A percentile compares a stretch with the other conserved stretches of the same genome.
These are phyloP conservation scores for Mormyrus proboscirostris DNA, from an alignment of 2,797 vertebrate genomes.

Conservation along the genomic window DNA sequence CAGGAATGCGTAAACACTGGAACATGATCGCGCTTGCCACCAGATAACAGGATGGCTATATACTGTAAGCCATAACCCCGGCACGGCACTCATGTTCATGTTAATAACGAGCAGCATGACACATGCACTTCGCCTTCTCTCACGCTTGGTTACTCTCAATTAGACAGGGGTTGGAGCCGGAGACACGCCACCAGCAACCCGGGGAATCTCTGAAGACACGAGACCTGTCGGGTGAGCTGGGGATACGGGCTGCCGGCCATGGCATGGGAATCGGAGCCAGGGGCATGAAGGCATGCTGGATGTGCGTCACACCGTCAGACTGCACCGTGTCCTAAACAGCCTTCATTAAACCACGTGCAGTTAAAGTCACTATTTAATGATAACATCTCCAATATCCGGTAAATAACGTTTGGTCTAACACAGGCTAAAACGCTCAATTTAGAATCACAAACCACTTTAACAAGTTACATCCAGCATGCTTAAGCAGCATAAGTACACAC, in stretches of 20 bases:
- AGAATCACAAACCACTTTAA: neutral
- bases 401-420: neutral
- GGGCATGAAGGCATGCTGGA: neutral
- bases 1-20: neutral
- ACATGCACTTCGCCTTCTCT: constrained; percentile 46
- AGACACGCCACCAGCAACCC: constrained; percentile 47
- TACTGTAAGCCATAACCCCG: neutral
- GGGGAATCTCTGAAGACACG: neutral
- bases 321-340: neutral
- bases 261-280: neutral
- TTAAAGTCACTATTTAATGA: neutral
- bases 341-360: neutral
- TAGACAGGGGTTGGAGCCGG: constrained; percentile 47
- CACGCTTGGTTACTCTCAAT: constrained; percentile 42
- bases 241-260: neutral
- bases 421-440: neutral
- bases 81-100: neutral
- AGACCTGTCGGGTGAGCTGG: neutral
- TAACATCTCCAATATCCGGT: neutral
- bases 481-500: neutral
- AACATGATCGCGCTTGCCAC: neutral
- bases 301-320: neutral
- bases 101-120: neutral
- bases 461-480: neutral
- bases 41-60: neutral